These are phyloP conservation scores for Antennarius maculatus DNA, from an alignment of 2,797 vertebrate genomes.

Conservation along the genomic window DNA sequence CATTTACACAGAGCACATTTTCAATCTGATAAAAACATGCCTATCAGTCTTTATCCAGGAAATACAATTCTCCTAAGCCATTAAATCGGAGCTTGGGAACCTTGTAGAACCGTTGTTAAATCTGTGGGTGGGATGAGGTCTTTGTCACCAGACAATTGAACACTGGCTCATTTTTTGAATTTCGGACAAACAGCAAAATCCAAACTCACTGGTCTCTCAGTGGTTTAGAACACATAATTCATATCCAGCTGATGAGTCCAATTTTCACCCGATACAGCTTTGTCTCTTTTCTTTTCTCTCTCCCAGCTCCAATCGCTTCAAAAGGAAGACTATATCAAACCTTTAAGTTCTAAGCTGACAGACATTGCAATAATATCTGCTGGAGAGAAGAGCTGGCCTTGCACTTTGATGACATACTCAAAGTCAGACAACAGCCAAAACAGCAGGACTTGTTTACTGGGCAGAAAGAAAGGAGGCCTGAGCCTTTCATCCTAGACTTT, in stretches of 20 bases:
- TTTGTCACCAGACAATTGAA: conserved; percentile 28
- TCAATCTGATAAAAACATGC: conserved; percentile 6
- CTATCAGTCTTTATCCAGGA: conserved; percentile 17
- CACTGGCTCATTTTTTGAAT: conserved; percentile 34
- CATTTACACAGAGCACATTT: conserved; percentile 17
- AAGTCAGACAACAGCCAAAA: conserved; percentile 63
- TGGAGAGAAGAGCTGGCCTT: conserved; percentile 57
- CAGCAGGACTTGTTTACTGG: conserved; percentile 76
- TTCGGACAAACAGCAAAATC: conserved; percentile 35
- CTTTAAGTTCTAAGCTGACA: conserved; percentile 38
- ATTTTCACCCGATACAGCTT: conserved; percentile 18
- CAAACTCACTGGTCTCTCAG: conserved; percentile 45
- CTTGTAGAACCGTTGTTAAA: conserved; percentile 28
- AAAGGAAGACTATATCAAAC: conserved; percentile 43
- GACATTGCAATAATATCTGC: conserved; percentile 38
- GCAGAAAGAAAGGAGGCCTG: conserved; percentile 64
- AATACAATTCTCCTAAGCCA: conserved; percentile 24
- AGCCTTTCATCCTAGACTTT: conserved; percentile 69
- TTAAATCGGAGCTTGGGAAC: conserved; percentile 24
- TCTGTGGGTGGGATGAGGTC: conserved; percentile 46
- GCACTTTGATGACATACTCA: conserved; percentile 75
- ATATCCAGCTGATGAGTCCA: conserved; percentile 48
- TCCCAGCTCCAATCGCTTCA: conserved; percentile 28
- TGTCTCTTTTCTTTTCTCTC: conserved; percentile 1
- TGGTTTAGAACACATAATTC: conserved; percentile 49